Evolutionary conservation across 2,888 invertebrate species (phyloP), one percentile per base, ranked within the genome.

Genomic region (Lasioglossum calceatum): DNA sequence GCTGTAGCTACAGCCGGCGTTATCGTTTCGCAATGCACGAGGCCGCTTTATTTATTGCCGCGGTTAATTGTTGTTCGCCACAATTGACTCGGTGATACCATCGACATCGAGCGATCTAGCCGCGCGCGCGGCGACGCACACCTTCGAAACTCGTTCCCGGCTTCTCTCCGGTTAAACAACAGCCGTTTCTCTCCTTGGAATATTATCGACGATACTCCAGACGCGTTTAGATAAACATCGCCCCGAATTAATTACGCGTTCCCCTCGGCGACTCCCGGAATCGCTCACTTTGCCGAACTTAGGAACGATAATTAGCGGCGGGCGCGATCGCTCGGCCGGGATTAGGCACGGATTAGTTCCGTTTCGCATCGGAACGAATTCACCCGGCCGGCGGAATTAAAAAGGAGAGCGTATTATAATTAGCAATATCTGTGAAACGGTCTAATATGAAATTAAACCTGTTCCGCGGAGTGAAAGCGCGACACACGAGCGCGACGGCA

Each of bases 11-110:
- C 32, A 64, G 61, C 81, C 81, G 71, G 64, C 81, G 80, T 90
- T 92, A 89, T 90, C 89, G 88, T 92, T 87, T 86, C 89, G 91
- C 92, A 90, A 90, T 91, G 75, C 85, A 61, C 23, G 64, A 14
- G 80, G 77, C 88, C 89, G 81, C 87, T 84, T 90, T 90, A 92
- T 92, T 92, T 92, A 91, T 90, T 86, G 88, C 89, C 88, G 71
- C 84, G 87, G 89, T 89, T 88, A 90, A 91, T 92, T 92, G 92
- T 92, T 90, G 88, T 85, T 75, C 85, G 83, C 77, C 85, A 82
- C 82, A 74, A 84, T 85, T 80, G 79, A 74, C 79, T 87, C 74
- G 54, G n/a, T 79, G 90, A 89, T 89, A 84, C 58, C 76, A 90
- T 89, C 90, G 84, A 70, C 61, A 42, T 81, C 78, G 73, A 77